phyloP scores from a whole-genome alignment of 1,140 invertebrate species.

The Drosophila pruinosa region DNA sequence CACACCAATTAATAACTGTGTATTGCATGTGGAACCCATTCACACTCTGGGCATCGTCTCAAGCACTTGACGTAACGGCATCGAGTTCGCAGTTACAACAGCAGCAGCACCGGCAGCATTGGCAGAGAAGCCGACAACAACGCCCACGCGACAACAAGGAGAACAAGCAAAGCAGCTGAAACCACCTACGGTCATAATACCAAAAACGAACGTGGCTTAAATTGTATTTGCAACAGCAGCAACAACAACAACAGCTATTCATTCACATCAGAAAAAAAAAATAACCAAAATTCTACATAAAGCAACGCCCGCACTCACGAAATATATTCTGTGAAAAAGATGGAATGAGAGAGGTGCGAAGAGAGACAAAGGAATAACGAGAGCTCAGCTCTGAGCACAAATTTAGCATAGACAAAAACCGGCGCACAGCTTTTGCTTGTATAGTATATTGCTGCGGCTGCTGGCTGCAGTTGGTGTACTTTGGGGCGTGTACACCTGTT shows the following conservation, averaged over 20 bases:
- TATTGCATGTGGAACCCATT: neutral
- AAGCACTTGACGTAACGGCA: conserved; percentile 32
- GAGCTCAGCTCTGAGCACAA: conserved; percentile 17
- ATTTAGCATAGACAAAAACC: conserved; percentile 42
- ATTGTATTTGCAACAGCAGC: conserved; percentile 36
- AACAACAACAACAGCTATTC: conserved; percentile 13
- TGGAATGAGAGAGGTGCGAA: neutral
- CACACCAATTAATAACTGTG: neutral
- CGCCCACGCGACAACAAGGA: conserved; percentile 23
- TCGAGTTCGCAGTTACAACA: conserved; percentile 13
- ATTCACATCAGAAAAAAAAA: conserved; percentile 16
- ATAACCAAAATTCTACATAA: conserved; percentile 65
- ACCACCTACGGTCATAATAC: conserved; percentile 57
- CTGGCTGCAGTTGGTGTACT: conserved; percentile 18
- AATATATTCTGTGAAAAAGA: conserved; percentile 31
- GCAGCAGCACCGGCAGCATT: conserved; percentile 18
- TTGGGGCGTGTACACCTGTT: conserved; percentile 45
- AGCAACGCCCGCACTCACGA: conserved; percentile 53
- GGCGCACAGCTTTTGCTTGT: conserved; percentile 28
- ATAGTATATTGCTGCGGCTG: conserved; percentile 5
- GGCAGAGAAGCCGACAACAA: conserved; percentile 44
- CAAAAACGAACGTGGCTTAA: conserved; percentile 64
- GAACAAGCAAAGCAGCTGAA: conserved; percentile 35
- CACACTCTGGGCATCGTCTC: conserved; percentile 15
- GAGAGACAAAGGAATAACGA: neutral